Evolutionary conservation across 2,113 vertebrate genomes (phyloP), one percentile per base, ranked within the genome.

Genomic region (Malurus alboscapulatus): DNA sequence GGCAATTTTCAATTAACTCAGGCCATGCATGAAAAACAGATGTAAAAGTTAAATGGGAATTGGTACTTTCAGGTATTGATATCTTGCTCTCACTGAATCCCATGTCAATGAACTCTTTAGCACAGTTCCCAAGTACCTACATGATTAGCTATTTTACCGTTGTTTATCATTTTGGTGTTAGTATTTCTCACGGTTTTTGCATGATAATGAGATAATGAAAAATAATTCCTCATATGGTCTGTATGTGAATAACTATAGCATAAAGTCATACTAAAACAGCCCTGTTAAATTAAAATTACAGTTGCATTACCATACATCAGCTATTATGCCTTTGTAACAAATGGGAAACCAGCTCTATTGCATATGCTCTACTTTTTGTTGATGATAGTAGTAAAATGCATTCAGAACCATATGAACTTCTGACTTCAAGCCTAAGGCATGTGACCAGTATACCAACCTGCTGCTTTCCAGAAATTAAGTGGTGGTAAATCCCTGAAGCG

Each of bases 401-500:
- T 91, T 90, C 80, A 87, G 44, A 93, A 58, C 13, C 3, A 3
- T 30, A 36, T 13, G 42, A 88, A 61, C 21, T 50, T 55, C 50
- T 83, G 80, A 61, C 57, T 85, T 61, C 17, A 48, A 75, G 78
- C 34, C 73, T 65, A 59, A 90, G 81, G 26, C 27, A 9, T 74
- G 17, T 77, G 51, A 85, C 66, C 69, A 48, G 69, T 87, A 58
- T 71, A 85, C 53, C 0, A 3, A 50, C 66, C 58, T 69, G 21
- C 57, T 77, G 36, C 83, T 91, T 85, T 66, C 69, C 75, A 88
- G 77, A 92, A 93, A 90, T 85, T 72, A 84, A 67, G 73, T 30
- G 44, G 29, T 45, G 53, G 84, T 69, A 92, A 94, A 88, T 91
- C 79, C 58, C 88, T 80, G 47, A 88, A 93, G 76, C 26, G 4